phyloP scores from a whole-genome alignment of 2,797 vertebrate species.

The Amblyopsis hoosieri region DNA sequence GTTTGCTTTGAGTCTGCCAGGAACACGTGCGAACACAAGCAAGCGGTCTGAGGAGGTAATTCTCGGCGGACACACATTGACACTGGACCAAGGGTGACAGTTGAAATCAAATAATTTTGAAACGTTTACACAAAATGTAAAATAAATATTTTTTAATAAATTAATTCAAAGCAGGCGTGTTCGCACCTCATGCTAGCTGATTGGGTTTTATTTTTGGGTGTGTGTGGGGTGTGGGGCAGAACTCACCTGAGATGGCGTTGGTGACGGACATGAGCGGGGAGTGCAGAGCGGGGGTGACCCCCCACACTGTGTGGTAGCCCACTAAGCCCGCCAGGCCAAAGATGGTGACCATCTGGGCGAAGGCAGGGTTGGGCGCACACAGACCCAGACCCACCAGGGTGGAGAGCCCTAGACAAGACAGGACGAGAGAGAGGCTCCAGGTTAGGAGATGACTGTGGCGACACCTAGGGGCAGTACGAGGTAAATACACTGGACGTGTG shows the following conservation, averaged over 20 bases:
- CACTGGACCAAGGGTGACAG: too few species aligned
- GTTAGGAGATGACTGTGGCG: background rate
- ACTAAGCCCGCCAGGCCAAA: conserved; percentile 83
- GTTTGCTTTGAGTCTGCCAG: too few species aligned
- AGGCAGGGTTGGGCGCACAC: conserved; percentile 77
- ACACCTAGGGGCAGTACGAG: background rate
- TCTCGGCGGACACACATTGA: too few species aligned
- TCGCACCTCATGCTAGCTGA: too few species aligned
- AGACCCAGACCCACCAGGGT: conserved; percentile 77
- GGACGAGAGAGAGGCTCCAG: background rate
- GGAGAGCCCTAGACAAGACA: conserved; percentile 59
- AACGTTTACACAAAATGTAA: too few species aligned
- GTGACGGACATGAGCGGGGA: conserved; percentile 86
- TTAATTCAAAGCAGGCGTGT: too few species aligned
- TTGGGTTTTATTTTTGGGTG: too few species aligned
- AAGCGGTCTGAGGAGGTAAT: too few species aligned
- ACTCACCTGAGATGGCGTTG: conserved; percentile 85
- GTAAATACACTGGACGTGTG: conserved; percentile 12
- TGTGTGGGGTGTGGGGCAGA: too few species aligned
- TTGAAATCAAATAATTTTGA: too few species aligned
- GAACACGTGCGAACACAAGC: too few species aligned
- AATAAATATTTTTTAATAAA: too few species aligned
- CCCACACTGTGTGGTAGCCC: conserved; percentile 82
- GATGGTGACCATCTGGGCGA: conserved; percentile 83
- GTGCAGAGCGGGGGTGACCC: conserved; percentile 82